Evolutionary conservation across 2,888 invertebrate species (phyloP), one percentile per base, ranked within the genome.

Genomic region (Celastrina argiolus): DNA sequence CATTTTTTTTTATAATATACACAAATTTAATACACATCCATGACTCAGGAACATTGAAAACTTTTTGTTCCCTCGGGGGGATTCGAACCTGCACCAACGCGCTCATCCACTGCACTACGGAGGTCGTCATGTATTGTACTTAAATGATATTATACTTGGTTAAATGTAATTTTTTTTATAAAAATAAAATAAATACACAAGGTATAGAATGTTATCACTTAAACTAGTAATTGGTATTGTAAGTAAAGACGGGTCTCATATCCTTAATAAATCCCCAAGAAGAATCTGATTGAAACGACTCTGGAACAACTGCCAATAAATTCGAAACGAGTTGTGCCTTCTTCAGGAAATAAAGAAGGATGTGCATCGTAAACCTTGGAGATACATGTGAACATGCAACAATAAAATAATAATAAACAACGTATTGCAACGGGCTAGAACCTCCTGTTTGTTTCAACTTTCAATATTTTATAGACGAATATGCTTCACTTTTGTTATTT

Each of bases 341-440:
- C 75, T 74, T 75, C 75, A 76, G 80, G 78, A 82, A 84, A 87
- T 85, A 85, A 83, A 84, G 82, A 81, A 80, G 78, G 79, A 78
- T 81, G 79, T 77, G 78, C 79, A 79, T 84, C 87, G 85, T 86
- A 85, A 87, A 87, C 79, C 77, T 80, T 81, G 78, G 79, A 83
- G 86, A 85, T 87, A 84, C 84, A 85, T 79, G 79, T 78, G 74
- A 77, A 78, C 80, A 77, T 78, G 77, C 77, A 76, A 79, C 81
- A 83, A 85, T 86, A 84, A 84, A 85, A 81, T 81, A 82, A 84
- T 82, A n/a, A 77, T 75, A 74, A 72, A 72, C 72, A 78, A 82
- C 81, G 79, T 80, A 78, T 80, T 81, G 77, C 77, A 81, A 77
- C 76, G 80, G 74, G 75, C 81, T 81, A 81, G 78, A 8, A 2